Evolutionary conservation across 2,888 invertebrate genomes (phyloP), one percentile per base, ranked within the genome.

Genomic region (Pegoplata infirma): DNA sequence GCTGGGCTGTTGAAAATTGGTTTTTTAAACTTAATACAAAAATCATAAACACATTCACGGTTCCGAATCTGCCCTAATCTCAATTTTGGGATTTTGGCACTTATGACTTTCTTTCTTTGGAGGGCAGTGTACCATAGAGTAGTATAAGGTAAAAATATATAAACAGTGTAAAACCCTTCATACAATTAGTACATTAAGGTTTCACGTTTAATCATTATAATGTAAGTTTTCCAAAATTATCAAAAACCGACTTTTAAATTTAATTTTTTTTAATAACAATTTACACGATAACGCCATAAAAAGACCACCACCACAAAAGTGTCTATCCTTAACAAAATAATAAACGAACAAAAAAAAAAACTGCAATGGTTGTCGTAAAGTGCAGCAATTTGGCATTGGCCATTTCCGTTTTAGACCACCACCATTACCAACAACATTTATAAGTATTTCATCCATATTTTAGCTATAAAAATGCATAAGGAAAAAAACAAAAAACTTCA

Each of bases 401-500:
- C 59, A 72, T 72, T 72, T 72, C 66, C 59, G 51, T 55, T 61
- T 67, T 49, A 72, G 76, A 76, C 66, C 76, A 72, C 71, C 76
- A 76, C 49, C 71, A 73, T 23, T 21, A 72, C 23, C 59, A 72
- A 21, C 69, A 46, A 12, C n/a, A 40, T 40, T 32, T n/a, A 40
- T n/a, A 12, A 40, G 5, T 44, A 23, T 3, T 66, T 44, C 58
- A 32, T 10, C 5, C 46, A 58, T 51, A 58, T 58, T 66, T n/a
- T 4, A n/a, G 12, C 58, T 59, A 51, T 59, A 23, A 59, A 59
- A 47, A 66, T 66, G 74, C 66, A 58, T 1, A 40, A 40, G 36
- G 5, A 66, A 44, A 40, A 51, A 36, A 46, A n/a, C 21, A 10
- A 32, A 44, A 58, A 67, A 51, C 32, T 53, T 59, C 28, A 23